A percentile compares a stretch with the other conserved stretches of the same genome.
These are phyloP conservation scores for Kradibia gibbosae DNA, from an alignment of 1,140 invertebrate genomes.

Conservation along the genomic window DNA sequence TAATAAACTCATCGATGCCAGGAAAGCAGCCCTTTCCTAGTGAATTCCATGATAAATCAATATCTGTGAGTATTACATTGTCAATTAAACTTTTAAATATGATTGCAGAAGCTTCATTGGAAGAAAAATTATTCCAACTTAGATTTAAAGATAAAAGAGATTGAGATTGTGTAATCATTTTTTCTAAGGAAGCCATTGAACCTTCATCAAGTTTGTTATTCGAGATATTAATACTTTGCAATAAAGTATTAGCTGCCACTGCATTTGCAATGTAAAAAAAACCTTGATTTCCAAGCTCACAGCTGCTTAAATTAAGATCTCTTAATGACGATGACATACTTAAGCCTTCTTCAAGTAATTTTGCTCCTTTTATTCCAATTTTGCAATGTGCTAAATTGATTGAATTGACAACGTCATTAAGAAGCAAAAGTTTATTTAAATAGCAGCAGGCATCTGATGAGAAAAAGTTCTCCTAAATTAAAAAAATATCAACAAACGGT, in stretches of 20 bases:
- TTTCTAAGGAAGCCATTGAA: slow-evolving; percentile 56
- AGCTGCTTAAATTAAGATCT: slow-evolving; percentile 68
- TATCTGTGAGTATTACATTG: slow-evolving; percentile 56
- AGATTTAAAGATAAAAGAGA: slow-evolving; percentile 66
- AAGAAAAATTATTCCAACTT: slow-evolving; percentile 70
- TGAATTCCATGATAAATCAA: slow-evolving; percentile 70
- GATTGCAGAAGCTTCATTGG: slow-evolving; percentile 58
- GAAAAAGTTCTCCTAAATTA: slow-evolving; percentile 66
- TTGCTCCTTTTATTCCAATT: slow-evolving; percentile 64
- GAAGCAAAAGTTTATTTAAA: slow-evolving; percentile 65
- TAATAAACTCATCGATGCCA: slow-evolving; percentile 55
- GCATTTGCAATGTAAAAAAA: slow-evolving; percentile 61
- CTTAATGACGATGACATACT: slow-evolving; percentile 54
- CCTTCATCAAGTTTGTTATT: slow-evolving; percentile 64
- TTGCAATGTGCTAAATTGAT: slow-evolving; percentile 69
- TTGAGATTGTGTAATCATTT: slow-evolving; percentile 59
- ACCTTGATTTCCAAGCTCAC: slow-evolving; percentile 68
- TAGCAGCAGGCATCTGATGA: slow-evolving; percentile 68
- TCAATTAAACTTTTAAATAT: slow-evolving; percentile 58
- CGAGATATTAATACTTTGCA: slow-evolving; percentile 64
- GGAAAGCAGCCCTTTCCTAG: slow-evolving; percentile 55
- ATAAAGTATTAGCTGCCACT: slow-evolving; percentile 54
- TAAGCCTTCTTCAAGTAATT: slow-evolving; percentile 63
- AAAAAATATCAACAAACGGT: not conserved
- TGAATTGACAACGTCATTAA: slow-evolving; percentile 62